A percentile compares a stretch with the other conserved stretches of the same genome.
Conservation (phyloP, 2,797 vertebrate species). For the Gymnoscopelus braueri region DNA sequence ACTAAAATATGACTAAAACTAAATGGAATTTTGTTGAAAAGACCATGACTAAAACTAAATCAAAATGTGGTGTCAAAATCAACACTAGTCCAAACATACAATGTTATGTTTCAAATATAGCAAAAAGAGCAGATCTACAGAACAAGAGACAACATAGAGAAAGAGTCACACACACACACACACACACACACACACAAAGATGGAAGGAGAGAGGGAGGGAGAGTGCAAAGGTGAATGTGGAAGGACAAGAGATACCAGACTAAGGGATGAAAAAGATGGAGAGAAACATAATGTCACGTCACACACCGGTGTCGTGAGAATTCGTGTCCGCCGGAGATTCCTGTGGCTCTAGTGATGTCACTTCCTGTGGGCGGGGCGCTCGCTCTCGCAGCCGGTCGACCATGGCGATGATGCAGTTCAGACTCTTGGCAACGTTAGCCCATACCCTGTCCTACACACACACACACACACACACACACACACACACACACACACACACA, state of each 20-base stretch:
- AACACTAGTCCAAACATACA: too few relatives aligned
- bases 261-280: background rate
- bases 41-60: too few relatives aligned
- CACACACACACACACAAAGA: background rate
- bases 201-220: too few relatives aligned
- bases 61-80: too few relatives aligned
- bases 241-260: background rate
- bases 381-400: conserved; percentile 87
- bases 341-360: conserved; percentile 47
- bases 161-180: too few relatives aligned
- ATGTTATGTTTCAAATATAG: too few relatives aligned
- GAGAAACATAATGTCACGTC: background rate
- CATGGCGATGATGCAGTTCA: conserved; percentile 90
- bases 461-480: conserved; percentile 42
- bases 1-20: too few relatives aligned
- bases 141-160: too few relatives aligned
- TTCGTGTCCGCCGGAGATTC: conserved; percentile 61
- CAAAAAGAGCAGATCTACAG: too few relatives aligned
- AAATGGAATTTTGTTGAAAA: too few relatives aligned
- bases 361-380: conserved; percentile 58
- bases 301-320: conserved; percentile 75
- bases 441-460: conserved; percentile 91
- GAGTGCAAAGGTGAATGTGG: too few relatives aligned
- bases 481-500: conserved; percentile 7
- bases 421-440: conserved; percentile 89